Conservation (phyloP, 1,140 invertebrate species). For the Hypothenemus hampei region DNA sequence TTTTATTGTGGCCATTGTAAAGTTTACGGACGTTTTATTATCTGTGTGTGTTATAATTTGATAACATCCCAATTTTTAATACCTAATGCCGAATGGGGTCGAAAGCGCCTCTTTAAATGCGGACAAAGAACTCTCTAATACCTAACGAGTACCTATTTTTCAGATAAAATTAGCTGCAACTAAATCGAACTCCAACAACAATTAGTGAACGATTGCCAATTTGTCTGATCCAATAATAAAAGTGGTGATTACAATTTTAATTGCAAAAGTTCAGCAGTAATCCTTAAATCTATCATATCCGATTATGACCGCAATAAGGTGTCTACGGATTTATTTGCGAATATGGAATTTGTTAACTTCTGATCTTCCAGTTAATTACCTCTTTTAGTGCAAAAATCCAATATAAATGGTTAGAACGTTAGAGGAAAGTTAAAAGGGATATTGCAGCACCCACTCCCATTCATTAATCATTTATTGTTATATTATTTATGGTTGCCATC, state of each 20-base stretch:
- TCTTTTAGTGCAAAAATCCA: conserved; percentile 22
- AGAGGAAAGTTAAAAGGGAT: background rate
- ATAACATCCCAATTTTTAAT: conserved; percentile 22
- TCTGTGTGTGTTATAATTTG: conserved; percentile 23
- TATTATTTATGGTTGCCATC: too few species aligned
- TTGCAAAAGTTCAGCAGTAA: conserved; percentile 23
- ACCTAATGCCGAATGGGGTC: too few species aligned
- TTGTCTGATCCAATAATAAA: conserved; percentile 25
- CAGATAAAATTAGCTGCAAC: too few species aligned
- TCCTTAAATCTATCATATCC: conserved; percentile 23
- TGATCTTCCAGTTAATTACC: conserved; percentile 15
- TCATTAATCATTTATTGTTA: too few species aligned
- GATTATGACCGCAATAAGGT: conserved; percentile 25
- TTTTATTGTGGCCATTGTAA: conserved; percentile 26
- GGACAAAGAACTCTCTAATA: too few species aligned
- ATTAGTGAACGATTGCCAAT: conserved; percentile 12
- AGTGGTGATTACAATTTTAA: conserved; percentile 20
- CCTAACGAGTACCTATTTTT: too few species aligned
- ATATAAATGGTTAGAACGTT: conserved; percentile 8
- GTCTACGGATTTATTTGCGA: conserved; percentile 19
- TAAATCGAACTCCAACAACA: too few species aligned
- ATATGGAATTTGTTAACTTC: conserved; percentile 18
- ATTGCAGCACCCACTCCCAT: too few species aligned
- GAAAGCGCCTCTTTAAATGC: too few species aligned
- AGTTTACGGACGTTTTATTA: conserved; percentile 27